Evolutionary conservation across 2,888 invertebrate species (phyloP).

Genomic region (Fragum sueziense): DNA sequence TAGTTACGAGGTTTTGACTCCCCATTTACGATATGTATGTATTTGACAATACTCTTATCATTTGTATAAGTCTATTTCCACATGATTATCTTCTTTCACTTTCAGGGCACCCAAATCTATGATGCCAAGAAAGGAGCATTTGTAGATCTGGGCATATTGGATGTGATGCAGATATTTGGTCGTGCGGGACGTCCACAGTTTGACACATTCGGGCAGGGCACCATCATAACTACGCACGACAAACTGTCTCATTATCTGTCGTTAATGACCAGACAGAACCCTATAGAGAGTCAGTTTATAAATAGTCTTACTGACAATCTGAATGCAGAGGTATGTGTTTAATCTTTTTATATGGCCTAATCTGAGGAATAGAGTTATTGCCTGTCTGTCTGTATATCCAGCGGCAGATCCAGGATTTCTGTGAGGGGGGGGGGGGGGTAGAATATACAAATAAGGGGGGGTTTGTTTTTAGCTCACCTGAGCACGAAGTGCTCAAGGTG

Average conservation of each 20-base stretch:
- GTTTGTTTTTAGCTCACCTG: too few relatives aligned
- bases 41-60: too few relatives aligned
- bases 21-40: too few relatives aligned
- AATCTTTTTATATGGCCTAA: too few relatives aligned
- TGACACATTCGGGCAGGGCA: constrained; percentile 94
- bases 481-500: too few relatives aligned
- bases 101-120: constrained; percentile 97
- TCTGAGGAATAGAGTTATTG: too few relatives aligned
- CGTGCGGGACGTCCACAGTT: constrained; percentile 99
- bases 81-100: not conserved
- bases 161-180: constrained; percentile 96
- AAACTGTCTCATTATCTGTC: constrained; percentile 97
- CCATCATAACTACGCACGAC: constrained; percentile 96
- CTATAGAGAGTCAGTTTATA: constrained; percentile 98
- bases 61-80: not conserved
- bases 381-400: too few relatives aligned
- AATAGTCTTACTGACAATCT: constrained; percentile 96
- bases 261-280: constrained; percentile 96
- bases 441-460: too few relatives aligned
- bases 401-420: too few relatives aligned
- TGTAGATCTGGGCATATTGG: constrained; percentile 97
- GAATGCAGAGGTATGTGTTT: constrained; percentile 97
- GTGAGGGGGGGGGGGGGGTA: too few relatives aligned
- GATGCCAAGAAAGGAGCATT: constrained; percentile 97
- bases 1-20: too few relatives aligned